Percentiles rank a stretch among this genome's conserved stretches.
Conservation (phyloP, 37 sponge, comb jelly and placozoan species). For the Haliclona indistincta region DNA sequence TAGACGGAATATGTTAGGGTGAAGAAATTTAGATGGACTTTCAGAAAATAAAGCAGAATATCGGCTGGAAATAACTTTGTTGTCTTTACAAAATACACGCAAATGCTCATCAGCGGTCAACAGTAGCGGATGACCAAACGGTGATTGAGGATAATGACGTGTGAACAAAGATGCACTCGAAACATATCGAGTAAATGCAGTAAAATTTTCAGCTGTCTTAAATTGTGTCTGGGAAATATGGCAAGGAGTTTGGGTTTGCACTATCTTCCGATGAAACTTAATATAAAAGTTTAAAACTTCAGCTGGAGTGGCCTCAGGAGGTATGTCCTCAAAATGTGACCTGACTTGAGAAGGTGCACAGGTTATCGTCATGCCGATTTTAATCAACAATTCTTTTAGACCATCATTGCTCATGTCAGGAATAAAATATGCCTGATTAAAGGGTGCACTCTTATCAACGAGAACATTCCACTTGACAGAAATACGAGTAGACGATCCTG, state of each 20-base stretch:
- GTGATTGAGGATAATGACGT: conserved; percentile 14
- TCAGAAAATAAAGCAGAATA: conserved; percentile 9
- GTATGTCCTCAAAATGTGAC: conserved; percentile 13
- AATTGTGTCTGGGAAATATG: background rate
- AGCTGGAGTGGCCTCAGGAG: background rate
- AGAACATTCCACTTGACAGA: background rate
- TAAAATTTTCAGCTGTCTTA: conserved; percentile 9
- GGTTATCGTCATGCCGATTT: conserved; percentile 44
- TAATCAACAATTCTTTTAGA: background rate
- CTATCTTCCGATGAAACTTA: background rate
- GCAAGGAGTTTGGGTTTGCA: background rate
- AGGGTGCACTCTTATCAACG: background rate
- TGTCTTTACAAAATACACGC: conserved; percentile 10
- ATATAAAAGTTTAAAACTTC: background rate
- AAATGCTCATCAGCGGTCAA: conserved; percentile 38
- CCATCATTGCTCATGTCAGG: background rate
- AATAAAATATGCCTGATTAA: background rate
- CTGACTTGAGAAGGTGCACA: conserved; percentile 17
- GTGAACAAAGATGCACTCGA: background rate
- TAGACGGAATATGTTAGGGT: conserved; percentile 10
- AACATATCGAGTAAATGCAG: background rate
- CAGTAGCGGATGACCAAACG: conserved; percentile 44
- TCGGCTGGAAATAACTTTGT: conserved; percentile 34
- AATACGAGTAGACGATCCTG: background rate
- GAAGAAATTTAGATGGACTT: conserved; percentile 15